A percentile compares a stretch with the other conserved stretches of the same genome.
Conservation (phyloP, 2,113 vertebrate genomes). For the Pleuronectes platessa region DNA sequence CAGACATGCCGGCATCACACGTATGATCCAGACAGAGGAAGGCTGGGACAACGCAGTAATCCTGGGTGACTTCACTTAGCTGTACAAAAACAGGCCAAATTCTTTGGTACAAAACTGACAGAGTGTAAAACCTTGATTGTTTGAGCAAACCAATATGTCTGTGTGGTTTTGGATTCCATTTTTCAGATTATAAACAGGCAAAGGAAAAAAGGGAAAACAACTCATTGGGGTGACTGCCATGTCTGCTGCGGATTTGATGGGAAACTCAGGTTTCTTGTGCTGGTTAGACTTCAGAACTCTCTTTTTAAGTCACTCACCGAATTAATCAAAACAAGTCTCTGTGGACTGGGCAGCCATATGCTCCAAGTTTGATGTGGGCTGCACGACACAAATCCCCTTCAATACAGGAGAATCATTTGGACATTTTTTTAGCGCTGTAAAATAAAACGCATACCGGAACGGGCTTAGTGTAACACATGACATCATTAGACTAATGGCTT, state of each 20-base stretch:
- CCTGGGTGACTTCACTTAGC: slow-evolving; percentile 8
- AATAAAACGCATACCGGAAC: slow-evolving; percentile 41
- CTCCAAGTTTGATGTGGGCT: slow-evolving; percentile 26
- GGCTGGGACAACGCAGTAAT: neutral
- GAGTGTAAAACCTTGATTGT: slow-evolving; percentile 46
- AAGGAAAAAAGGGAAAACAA: slow-evolving; percentile 23
- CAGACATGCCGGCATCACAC: slow-evolving; percentile 20
- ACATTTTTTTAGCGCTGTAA: slow-evolving; percentile 10
- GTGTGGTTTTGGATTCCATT: slow-evolving; percentile 58
- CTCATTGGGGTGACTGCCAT: slow-evolving; percentile 30
- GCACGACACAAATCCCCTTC: slow-evolving; percentile 12
- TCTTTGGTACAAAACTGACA: slow-evolving; percentile 31
- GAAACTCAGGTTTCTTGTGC: slow-evolving; percentile 49
- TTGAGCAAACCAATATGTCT: slow-evolving; percentile 61
- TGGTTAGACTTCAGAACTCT: slow-evolving; percentile 30
- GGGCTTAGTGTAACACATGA: slow-evolving; percentile 37
- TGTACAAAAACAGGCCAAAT: slow-evolving; percentile 13
- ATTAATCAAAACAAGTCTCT: slow-evolving; percentile 32
- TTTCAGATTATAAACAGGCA: slow-evolving; percentile 40
- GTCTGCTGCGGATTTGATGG: slow-evolving; percentile 49
- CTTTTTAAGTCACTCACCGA: slow-evolving; percentile 24
- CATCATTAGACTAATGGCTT: slow-evolving; percentile 51
- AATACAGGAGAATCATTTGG: slow-evolving; percentile 28
- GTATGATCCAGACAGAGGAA: slow-evolving; percentile 29
- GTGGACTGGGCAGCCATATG: slow-evolving; percentile 33